Conservation (phyloP, 2,113 vertebrate genomes). For the Probosciger aterrimus region DNA sequence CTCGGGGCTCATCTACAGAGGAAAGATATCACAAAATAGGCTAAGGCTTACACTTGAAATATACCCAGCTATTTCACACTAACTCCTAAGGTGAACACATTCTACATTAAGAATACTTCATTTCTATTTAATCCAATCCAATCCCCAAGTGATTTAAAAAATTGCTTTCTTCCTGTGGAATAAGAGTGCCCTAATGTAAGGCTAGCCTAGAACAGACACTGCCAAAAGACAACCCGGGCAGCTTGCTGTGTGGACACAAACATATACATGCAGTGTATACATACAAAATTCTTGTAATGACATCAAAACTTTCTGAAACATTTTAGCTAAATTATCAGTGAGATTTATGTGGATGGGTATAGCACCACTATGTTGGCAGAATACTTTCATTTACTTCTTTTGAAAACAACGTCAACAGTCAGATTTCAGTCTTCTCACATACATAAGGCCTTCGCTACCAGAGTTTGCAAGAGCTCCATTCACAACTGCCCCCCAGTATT, state of each 20-base stretch:
- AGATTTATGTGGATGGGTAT: neutral
- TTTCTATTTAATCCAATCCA: neutral
- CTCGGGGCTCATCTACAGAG: neutral
- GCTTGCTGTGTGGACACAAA: neutral
- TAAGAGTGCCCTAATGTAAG: neutral
- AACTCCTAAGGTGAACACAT: neutral
- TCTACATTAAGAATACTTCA: conserved; percentile 24
- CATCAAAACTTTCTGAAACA: neutral
- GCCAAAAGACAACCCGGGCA: neutral
- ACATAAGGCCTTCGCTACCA: neutral
- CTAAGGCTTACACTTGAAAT: conserved; percentile 7
- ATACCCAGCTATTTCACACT: conserved; percentile 1
- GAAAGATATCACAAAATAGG: neutral
- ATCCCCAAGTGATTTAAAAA: neutral
- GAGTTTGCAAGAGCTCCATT: neutral
- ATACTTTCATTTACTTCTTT: neutral
- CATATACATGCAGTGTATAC: fast-evolving
- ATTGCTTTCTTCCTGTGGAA: neutral
- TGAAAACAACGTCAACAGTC: neutral
- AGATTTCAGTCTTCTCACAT: neutral
- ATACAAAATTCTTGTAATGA: neutral
- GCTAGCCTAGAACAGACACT: neutral
- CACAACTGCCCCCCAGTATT: neutral
- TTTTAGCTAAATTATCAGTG: neutral
- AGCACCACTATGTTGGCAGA: neutral